Evolutionary conservation across 2,797 vertebrate genomes (phyloP), one percentile per base, ranked within the genome.

Genomic region (Pempheris klunzingeri): DNA sequence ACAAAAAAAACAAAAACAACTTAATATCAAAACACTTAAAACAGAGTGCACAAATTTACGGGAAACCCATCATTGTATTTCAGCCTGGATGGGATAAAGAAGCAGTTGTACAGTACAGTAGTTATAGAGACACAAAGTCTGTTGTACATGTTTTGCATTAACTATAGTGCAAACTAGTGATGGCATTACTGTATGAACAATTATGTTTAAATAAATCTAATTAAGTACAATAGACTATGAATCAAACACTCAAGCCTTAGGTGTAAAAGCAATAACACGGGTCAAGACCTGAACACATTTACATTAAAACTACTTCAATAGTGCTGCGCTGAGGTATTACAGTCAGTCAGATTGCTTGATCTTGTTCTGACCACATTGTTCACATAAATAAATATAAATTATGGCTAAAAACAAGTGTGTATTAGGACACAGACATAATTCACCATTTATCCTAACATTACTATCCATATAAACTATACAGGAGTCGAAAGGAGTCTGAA

Each of bases 161-260:
- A 8, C 2, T 49, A 32, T 14, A 84, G 63, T 70, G 58, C 54
- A 84, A 81, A 52, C 36, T 6, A n/a, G 17, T 52, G 30, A 69
- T 28, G 38, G 47, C 20, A 22, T 9, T 59, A 28, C 9, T 32
- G 22, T 32, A 26, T 15, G 32, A 50, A 57, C 4, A 47, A 58
- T 52, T 15, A 0, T 22, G 2, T 22, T 36, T 7, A 39, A 50
- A 52, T 14, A 22, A 10, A 47, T 59, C 1, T 20, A 22, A 49
- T 9, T 38, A 6, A 22, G 39, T 30, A 36, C 24, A 20, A 54
- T 46, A 12, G 39, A 38, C 6, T 14, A 41, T 10, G 1, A 24
- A 39, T 32, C 3, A 28, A 47, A 12, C 11, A 13, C 14, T 4
- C 26, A 67, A 36, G 17, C 7, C 17, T 6, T 5, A 20, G 4